Conservation (phyloP, 2,113 vertebrate species). For the Sakesphorus luctuosus region DNA sequence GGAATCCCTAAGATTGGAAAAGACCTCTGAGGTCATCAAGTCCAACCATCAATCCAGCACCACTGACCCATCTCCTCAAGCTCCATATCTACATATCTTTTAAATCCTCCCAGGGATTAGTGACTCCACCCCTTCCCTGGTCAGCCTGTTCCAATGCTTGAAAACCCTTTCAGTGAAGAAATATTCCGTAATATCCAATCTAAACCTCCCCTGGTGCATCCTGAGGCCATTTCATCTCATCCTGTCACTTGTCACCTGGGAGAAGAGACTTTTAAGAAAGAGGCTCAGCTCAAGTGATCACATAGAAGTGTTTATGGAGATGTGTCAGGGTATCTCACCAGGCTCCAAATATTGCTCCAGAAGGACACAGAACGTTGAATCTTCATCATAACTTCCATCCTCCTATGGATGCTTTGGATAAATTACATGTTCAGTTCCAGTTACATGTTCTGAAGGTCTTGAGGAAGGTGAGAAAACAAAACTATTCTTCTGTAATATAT, state of each 20-base stretch:
- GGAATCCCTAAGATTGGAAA: background rate
- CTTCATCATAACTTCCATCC: background rate
- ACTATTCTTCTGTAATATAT: background rate
- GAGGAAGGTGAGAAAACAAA: background rate
- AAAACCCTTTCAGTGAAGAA: background rate
- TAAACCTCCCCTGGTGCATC: background rate
- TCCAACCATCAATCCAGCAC: background rate
- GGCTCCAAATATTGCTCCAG: background rate
- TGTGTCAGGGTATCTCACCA: background rate
- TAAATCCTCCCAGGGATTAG: background rate
- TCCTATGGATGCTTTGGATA: background rate
- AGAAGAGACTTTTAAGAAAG: background rate
- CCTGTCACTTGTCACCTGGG: background rate
- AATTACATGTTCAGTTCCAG: background rate
- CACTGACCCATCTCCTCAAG: accelerated
- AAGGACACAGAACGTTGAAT: background rate
- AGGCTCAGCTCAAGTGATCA: background rate
- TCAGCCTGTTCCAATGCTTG: background rate
- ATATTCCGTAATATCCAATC: background rate
- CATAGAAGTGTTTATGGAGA: background rate
- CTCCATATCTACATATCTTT: accelerated
- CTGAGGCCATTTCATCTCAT: background rate
- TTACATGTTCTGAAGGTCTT: background rate
- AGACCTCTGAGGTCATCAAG: background rate
- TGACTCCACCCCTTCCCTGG: background rate